Percentiles rank a stretch among this genome's conserved stretches.
phyloP scores from a whole-genome alignment of 1,140 invertebrate genomes.

The Macrostomum lignano region DNA sequence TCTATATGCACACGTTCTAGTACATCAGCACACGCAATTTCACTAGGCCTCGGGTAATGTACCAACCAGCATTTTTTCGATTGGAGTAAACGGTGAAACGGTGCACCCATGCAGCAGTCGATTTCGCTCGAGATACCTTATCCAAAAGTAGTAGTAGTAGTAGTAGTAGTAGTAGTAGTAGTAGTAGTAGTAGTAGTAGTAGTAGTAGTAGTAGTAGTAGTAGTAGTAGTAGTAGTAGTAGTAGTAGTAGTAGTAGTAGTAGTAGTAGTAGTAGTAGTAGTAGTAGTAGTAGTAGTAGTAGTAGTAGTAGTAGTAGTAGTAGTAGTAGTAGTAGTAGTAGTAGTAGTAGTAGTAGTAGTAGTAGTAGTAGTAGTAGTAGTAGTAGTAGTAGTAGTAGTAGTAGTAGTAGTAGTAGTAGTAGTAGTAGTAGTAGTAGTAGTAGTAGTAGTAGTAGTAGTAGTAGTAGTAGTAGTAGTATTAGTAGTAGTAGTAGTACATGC shows the following conservation, averaged over 20 bases:
- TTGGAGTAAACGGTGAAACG: too few relatives aligned
- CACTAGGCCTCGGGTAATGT: too few relatives aligned
- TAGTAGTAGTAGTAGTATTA: too few relatives aligned
- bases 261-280: constrained; percentile 4
- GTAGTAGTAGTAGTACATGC: too few relatives aligned
- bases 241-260: constrained; percentile 4
- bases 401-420: constrained; percentile 6
- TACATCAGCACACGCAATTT: too few relatives aligned
- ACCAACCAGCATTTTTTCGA: too few relatives aligned
- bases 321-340: constrained; percentile 6
- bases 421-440: too few relatives aligned
- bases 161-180: constrained; percentile 4
- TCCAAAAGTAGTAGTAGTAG: too few relatives aligned
- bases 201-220: constrained; percentile 4
- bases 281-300: constrained; percentile 4
- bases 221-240: constrained; percentile 4
- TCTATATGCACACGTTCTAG: too few relatives aligned
- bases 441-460: too few relatives aligned
- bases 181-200: constrained; percentile 4
- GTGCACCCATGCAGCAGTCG: too few relatives aligned
- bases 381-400: constrained; percentile 7
- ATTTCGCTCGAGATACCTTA: too few relatives aligned
- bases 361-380: constrained; percentile 7
- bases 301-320: constrained; percentile 6
- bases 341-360: constrained; percentile 7